Evolutionary conservation across 2,113 vertebrate genomes (phyloP).

Genomic region (Zeus faber): DNA sequence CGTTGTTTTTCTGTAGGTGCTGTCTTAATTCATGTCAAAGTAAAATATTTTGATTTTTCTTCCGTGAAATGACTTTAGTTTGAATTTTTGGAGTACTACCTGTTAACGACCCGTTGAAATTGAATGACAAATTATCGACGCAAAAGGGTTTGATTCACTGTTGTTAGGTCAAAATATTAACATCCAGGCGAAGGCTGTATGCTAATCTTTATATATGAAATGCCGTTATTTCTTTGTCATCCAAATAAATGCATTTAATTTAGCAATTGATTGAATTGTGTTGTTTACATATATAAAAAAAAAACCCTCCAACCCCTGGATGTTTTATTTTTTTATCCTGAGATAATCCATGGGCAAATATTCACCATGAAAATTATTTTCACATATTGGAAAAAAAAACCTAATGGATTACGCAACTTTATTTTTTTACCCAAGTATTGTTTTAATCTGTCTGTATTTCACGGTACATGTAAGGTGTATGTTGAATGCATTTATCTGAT

Average conservation of each 20-base stretch:
- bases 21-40: constrained; percentile 45
- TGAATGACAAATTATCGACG: constrained; percentile 11
- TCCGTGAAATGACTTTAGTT: constrained; percentile 37
- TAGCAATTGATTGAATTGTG: constrained; percentile 16
- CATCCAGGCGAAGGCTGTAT: constrained; percentile 11
- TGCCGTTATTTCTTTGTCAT: constrained; percentile 4
- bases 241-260: constrained; percentile 27
- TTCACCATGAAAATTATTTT: not conserved
- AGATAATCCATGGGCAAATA: not conserved
- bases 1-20: constrained; percentile 54
- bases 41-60: constrained; percentile 36
- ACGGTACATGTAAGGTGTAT: constrained; percentile 65
- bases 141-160: too few species aligned
- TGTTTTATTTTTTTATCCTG: not conserved
- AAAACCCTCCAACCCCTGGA: not conserved
- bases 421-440: not conserved
- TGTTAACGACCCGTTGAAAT: constrained; percentile 12
- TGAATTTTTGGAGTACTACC: constrained; percentile 34
- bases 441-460: not conserved
- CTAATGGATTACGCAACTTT: not conserved
- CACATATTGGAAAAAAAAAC: not conserved
- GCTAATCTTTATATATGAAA: constrained; percentile 18
- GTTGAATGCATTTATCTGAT: constrained; percentile 82
- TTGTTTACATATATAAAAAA: too few species aligned
- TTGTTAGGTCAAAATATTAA: constrained; percentile 50